These are phyloP conservation scores for Dendrocopos noguchii DNA, from an alignment of 2,113 vertebrate species.

Conservation along the genomic window DNA sequence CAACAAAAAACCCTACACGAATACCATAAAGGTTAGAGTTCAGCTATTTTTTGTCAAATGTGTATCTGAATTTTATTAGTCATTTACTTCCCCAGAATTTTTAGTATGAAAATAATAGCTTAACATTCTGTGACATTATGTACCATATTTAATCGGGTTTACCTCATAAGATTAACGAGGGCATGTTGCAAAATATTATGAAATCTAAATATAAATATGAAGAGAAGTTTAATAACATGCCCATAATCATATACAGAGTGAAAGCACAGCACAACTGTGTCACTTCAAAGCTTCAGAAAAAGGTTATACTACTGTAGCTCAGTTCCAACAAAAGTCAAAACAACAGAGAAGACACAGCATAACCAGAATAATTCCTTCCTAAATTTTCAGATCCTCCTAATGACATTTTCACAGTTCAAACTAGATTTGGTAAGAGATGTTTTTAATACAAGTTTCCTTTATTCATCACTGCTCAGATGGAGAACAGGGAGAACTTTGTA, in stretches of 20 bases:
- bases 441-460: constrained; percentile 23
- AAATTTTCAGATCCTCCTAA: not conserved
- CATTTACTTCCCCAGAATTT: not conserved
- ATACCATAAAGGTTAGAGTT: not conserved
- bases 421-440: not conserved
- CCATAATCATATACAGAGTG: not conserved
- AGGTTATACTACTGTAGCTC: not conserved
- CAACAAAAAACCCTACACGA: fast-evolving
- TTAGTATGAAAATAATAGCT: not conserved
- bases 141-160: not conserved
- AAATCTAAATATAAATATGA: not conserved
- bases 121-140: not conserved
- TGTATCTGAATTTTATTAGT: not conserved
- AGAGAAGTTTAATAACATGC: not conserved
- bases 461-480: not conserved
- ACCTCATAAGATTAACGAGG: not conserved
- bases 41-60: not conserved
- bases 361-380: not conserved
- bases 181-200: not conserved
- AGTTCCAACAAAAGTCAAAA: not conserved
- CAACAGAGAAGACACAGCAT: not conserved
- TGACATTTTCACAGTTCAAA: not conserved
- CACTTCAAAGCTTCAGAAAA: not conserved
- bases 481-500: not conserved
- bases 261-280: not conserved